Conservation (phyloP, 2,797 vertebrate genomes). For the Crax fasciolata region DNA sequence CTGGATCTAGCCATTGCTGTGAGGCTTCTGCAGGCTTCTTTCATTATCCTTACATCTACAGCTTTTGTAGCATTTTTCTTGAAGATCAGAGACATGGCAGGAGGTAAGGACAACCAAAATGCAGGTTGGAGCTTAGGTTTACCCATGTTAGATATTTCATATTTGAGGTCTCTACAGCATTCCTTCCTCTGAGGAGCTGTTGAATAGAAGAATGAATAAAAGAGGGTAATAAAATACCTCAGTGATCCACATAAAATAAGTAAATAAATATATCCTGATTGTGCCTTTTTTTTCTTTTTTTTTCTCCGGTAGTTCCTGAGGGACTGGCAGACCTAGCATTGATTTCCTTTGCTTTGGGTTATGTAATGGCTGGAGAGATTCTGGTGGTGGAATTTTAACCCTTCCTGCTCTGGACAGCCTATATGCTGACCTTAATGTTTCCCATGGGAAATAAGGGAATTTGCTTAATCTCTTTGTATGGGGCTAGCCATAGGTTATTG, state of each 20-base stretch:
- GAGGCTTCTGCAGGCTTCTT: neutral
- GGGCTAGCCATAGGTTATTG: constrained; percentile 60
- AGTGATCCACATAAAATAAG: neutral
- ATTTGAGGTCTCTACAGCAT: neutral
- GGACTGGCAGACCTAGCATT: neutral
- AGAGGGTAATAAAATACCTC: neutral
- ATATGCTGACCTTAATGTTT: neutral
- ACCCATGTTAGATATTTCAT: neutral
- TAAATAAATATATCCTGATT: neutral
- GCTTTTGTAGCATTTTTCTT: neutral
- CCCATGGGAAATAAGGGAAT: constrained; percentile 41
- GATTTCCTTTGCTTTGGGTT: constrained; percentile 43
- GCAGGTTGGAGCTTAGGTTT: neutral
- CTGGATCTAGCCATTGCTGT: neutral
- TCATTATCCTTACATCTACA: neutral
- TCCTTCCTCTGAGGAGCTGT: neutral
- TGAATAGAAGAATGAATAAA: neutral
- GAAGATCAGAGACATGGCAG: neutral
- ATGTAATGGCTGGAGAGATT: constrained; percentile 6
- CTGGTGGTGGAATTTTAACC: constrained; percentile 56
- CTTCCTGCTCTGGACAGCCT: constrained; percentile 17
- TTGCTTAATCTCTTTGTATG: constrained; percentile 68
- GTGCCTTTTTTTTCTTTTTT: neutral
- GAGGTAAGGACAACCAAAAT: neutral
- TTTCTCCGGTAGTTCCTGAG: neutral